phyloP scores from a whole-genome alignment of 2,888 invertebrate species.

The Ormyrus thymus region DNA sequence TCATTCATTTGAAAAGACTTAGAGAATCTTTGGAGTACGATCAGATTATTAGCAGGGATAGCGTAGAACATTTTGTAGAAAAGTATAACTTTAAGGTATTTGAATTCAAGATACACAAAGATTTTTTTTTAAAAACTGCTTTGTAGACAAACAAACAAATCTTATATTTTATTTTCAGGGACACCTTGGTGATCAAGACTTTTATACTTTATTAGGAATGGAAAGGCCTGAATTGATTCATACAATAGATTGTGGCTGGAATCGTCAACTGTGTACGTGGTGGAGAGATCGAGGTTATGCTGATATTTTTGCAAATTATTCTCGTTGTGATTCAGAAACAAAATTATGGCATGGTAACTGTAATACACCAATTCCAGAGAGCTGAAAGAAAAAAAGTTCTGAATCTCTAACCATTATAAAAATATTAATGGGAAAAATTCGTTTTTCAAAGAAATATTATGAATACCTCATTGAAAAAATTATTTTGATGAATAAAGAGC shows the following conservation, averaged over 20 bases:
- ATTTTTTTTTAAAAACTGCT: no score
- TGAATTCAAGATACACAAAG: background rate
- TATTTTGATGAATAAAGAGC: no score
- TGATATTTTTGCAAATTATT: slow-evolving; percentile 84
- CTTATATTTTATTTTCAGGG: slow-evolving; percentile 73
- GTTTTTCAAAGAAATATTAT: no score
- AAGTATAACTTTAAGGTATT: slow-evolving; percentile 80
- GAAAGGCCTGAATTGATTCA: slow-evolving; percentile 84
- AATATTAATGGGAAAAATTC: no score
- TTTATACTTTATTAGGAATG: slow-evolving; percentile 83
- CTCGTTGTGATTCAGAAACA: slow-evolving; percentile 80
- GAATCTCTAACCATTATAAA: no score
- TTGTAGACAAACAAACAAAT: background rate
- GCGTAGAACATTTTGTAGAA: slow-evolving; percentile 77
- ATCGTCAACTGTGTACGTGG: slow-evolving; percentile 88
- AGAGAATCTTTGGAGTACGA: slow-evolving; percentile 80
- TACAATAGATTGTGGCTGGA: slow-evolving; percentile 86
- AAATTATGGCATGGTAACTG: slow-evolving; percentile 87
- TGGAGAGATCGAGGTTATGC: slow-evolving; percentile 86
- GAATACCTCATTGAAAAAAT: no score
- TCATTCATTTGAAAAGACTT: slow-evolving; percentile 82
- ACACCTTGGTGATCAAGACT: slow-evolving; percentile 90
- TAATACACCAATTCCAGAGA: slow-evolving; percentile 81
- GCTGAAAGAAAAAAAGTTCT: slow-evolving; percentile 56
- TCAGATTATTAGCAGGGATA: slow-evolving; percentile 77